Evolutionary conservation across 1,140 invertebrate genomes (phyloP).

Genomic region (Ephestia elutella): DNA sequence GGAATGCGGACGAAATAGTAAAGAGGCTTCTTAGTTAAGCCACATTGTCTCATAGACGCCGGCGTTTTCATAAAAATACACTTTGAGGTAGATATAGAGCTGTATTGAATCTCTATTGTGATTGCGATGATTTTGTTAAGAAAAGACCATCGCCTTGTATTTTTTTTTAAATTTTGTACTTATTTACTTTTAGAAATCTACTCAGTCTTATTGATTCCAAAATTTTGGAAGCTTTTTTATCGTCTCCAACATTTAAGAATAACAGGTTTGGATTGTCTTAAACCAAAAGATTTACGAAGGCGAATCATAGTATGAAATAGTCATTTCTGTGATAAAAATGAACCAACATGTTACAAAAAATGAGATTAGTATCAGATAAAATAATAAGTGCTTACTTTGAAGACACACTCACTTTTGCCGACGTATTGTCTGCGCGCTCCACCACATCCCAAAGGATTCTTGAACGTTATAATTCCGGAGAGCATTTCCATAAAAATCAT

Average conservation of each 20-base stretch:
- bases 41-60: constrained; percentile 53
- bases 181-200: too few relatives aligned
- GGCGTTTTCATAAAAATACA: constrained; percentile 34
- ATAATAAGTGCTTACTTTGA: constrained; percentile 20
- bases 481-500: constrained; percentile 73
- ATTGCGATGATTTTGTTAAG: background rate
- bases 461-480: constrained; percentile 67
- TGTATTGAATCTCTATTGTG: background rate
- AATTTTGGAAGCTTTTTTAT: too few relatives aligned
- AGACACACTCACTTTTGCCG: constrained; percentile 37
- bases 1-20: constrained; percentile 32
- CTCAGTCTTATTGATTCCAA: too few relatives aligned
- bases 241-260: too few relatives aligned
- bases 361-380: constrained; percentile 31
- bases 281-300: too few relatives aligned
- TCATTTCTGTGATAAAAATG: background rate
- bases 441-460: constrained; percentile 67
- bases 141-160: background rate
- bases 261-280: too few relatives aligned
- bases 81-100: constrained; percentile 8
- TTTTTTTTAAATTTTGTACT: too few relatives aligned
- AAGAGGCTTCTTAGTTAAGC: constrained; percentile 26
- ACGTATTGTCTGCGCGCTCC: constrained; percentile 69
- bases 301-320: too few relatives aligned
- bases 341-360: background rate